Percentiles rank a stretch among this genome's conserved stretches.
These are phyloP conservation scores for Psilopsiagon aurifrons DNA, from an alignment of 2,113 vertebrate species.

Conservation along the genomic window DNA sequence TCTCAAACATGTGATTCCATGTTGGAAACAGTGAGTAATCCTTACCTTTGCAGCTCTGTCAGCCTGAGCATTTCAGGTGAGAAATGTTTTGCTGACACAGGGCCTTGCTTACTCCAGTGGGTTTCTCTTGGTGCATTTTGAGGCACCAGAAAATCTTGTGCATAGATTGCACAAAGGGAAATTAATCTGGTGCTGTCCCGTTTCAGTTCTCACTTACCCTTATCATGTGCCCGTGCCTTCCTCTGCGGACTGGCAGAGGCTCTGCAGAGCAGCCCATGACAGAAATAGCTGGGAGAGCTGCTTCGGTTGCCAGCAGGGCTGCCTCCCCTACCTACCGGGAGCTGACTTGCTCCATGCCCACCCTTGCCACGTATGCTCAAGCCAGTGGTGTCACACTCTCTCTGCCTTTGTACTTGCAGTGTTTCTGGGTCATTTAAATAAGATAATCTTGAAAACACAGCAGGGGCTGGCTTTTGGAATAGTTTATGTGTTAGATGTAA, in stretches of 20 bases:
- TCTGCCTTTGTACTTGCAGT: background rate
- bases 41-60: background rate
- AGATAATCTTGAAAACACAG: background rate
- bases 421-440: background rate
- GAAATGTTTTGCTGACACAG: conserved; percentile 33
- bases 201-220: conserved; percentile 38
- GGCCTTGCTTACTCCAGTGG: background rate
- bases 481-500: background rate
- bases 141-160: conserved; percentile 22
- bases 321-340: background rate
- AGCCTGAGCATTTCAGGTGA: background rate
- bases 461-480: background rate
- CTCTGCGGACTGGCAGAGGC: background rate
- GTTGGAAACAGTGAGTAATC: conserved; percentile 26
- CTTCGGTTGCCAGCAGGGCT: background rate
- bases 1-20: background rate
- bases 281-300: conserved; percentile 9
- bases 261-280: background rate
- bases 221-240: conserved; percentile 31
- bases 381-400: background rate
- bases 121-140: conserved; percentile 13
- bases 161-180: conserved; percentile 23
- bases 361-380: background rate
- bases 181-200: background rate
- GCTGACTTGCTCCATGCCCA: background rate